Evolutionary conservation across 2,888 invertebrate genomes (phyloP).

Genomic region (Anodontia alba): DNA sequence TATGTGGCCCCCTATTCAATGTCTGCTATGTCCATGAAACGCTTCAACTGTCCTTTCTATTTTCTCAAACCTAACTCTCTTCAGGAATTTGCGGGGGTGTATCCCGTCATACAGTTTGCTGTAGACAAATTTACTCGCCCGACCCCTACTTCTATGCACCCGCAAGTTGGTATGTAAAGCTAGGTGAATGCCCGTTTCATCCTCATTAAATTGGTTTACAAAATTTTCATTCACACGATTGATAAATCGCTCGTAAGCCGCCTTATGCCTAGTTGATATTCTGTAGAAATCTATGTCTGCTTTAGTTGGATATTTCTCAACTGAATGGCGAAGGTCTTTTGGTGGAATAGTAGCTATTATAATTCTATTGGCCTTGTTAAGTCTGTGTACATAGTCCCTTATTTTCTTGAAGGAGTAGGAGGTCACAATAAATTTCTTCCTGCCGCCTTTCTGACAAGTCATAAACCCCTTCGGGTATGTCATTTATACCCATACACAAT

Average conservation of each 20-base stretch:
- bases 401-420: background rate
- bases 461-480: background rate
- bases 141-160: background rate
- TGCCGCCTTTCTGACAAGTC: background rate
- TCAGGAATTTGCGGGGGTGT: background rate
- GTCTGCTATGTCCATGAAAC: background rate
- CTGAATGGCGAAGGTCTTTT: background rate
- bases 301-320: slow-evolving; percentile 11
- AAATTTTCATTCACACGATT: background rate
- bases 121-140: background rate
- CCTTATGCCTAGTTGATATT: background rate
- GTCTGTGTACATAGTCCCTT: background rate
- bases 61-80: background rate
- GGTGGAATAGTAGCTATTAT: slow-evolving; percentile 5
- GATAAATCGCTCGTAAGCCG: background rate
- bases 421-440: background rate
- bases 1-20: background rate
- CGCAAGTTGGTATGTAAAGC: background rate
- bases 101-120: background rate
- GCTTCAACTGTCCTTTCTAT: background rate
- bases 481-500: slow-evolving; percentile 1
- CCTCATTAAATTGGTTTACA: background rate
- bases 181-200: slow-evolving; percentile 2
- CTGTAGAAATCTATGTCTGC: background rate
- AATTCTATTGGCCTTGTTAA: background rate